phyloP scores from a whole-genome alignment of 2,888 invertebrate genomes.

The Folsomia candida region DNA sequence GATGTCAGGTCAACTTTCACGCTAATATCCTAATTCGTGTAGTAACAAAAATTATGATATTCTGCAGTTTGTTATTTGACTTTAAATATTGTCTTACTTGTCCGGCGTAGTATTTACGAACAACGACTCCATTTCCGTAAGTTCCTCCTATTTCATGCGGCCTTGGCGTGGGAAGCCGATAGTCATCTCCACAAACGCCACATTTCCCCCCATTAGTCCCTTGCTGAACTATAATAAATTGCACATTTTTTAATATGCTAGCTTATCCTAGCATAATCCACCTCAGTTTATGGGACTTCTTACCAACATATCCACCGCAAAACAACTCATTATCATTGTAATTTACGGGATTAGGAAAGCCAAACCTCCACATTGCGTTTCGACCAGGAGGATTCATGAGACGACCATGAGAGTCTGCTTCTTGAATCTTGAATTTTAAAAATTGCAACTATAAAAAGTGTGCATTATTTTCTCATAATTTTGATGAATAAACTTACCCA shows the following conservation, averaged over 20 bases:
- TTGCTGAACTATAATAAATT: slow-evolving; percentile 26
- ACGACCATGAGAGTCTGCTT: slow-evolving; percentile 66
- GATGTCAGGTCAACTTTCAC: slow-evolving; percentile 84
- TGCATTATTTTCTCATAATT: no score
- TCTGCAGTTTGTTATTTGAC: neutral
- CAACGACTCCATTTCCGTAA: slow-evolving; percentile 80
- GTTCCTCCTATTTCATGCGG: slow-evolving; percentile 85
- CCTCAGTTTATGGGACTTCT: no score
- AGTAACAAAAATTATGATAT: neutral
- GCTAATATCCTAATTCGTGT: slow-evolving; percentile 67
- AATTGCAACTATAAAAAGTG: neutral
- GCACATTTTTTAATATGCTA: neutral
- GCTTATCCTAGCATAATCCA: neutral
- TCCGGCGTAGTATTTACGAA: slow-evolving; percentile 75
- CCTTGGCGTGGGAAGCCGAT: slow-evolving; percentile 68
- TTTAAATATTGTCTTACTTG: slow-evolving; percentile 66
- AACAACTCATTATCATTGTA: slow-evolving; percentile 92
- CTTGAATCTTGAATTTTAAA: neutral
- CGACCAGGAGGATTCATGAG: slow-evolving; percentile 90
- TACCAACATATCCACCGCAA: slow-evolving; percentile 70
- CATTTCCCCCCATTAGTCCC: slow-evolving; percentile 65
- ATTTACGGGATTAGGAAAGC: slow-evolving; percentile 89
- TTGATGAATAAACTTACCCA: no score
- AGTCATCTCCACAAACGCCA: slow-evolving; percentile 86
- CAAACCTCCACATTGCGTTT: slow-evolving; percentile 92